Conservation (phyloP, 2,888 invertebrate genomes). For the Melinaea menophilus region DNA sequence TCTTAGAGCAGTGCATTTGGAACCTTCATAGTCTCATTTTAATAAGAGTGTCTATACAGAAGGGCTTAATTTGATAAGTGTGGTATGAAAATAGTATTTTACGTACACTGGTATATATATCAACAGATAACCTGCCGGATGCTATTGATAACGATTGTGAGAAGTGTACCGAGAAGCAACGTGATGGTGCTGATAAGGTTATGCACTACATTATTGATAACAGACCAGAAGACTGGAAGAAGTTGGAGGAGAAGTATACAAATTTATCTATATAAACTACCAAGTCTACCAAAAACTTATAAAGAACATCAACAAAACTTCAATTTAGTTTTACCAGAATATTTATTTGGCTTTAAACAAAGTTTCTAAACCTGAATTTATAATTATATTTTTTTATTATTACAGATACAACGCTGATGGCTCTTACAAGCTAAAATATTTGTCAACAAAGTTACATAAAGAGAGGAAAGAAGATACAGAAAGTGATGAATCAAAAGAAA, state of each 20-base stretch:
- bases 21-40: too few species aligned
- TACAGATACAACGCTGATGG: conserved; percentile 78
- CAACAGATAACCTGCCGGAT: conserved; percentile 81
- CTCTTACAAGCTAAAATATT: conserved; percentile 78
- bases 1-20: too few species aligned
- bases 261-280: background rate
- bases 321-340: background rate
- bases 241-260: conserved; percentile 75
- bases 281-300: background rate
- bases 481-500: conserved; percentile 15
- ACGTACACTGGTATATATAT: background rate
- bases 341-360: background rate
- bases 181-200: conserved; percentile 80
- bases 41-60: too few species aligned
- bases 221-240: conserved; percentile 76
- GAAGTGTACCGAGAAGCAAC: conserved; percentile 83
- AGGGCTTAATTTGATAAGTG: too few species aligned
- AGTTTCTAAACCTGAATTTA: background rate
- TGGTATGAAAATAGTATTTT: too few species aligned
- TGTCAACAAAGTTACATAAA: conserved; percentile 51
- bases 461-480: conserved; percentile 25
- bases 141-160: conserved; percentile 82
- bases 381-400: conserved; percentile 23
- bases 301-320: background rate
- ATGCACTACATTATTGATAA: conserved; percentile 80